Percentiles rank a stretch among this genome's conserved stretches.
phyloP scores from a whole-genome alignment of 2,888 invertebrate species.

The Yponomeuta cagnagella region DNA sequence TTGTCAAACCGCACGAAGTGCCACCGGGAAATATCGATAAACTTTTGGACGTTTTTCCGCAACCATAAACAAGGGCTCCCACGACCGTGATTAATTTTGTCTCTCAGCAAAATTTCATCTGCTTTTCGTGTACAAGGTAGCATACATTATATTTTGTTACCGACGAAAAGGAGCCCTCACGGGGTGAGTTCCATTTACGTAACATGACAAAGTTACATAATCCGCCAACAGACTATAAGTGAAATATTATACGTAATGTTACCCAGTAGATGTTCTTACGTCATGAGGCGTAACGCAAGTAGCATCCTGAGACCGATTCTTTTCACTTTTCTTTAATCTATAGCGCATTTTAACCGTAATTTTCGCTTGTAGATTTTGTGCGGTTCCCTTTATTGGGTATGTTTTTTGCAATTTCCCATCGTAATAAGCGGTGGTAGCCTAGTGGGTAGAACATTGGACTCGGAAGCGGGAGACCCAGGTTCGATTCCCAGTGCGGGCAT shows the following conservation, averaged over 20 bases:
- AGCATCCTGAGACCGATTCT: neutral
- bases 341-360: neutral
- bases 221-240: neutral
- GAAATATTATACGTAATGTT: neutral
- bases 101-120: neutral
- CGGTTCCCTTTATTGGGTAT: neutral
- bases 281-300: neutral
- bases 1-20: slow-evolving; percentile 22
- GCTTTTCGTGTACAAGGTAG: neutral
- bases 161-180: neutral
- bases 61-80: slow-evolving; percentile 21
- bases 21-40: slow-evolving; percentile 22
- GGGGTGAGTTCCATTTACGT: slow-evolving; percentile 5
- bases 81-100: slow-evolving; percentile 20
- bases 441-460: no score
- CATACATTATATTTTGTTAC: neutral
- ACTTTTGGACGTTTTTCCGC: slow-evolving; percentile 24
- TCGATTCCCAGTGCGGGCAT: no score
- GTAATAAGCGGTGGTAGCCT: neutral
- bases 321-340: neutral
- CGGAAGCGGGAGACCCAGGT: no score
- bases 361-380: neutral
- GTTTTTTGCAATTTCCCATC: neutral
- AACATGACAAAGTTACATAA: slow-evolving; percentile 1
- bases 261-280: neutral